These are phyloP conservation scores for Zophobas atratus DNA, from an alignment of 1,140 invertebrate genomes.

Conservation along the genomic window DNA sequence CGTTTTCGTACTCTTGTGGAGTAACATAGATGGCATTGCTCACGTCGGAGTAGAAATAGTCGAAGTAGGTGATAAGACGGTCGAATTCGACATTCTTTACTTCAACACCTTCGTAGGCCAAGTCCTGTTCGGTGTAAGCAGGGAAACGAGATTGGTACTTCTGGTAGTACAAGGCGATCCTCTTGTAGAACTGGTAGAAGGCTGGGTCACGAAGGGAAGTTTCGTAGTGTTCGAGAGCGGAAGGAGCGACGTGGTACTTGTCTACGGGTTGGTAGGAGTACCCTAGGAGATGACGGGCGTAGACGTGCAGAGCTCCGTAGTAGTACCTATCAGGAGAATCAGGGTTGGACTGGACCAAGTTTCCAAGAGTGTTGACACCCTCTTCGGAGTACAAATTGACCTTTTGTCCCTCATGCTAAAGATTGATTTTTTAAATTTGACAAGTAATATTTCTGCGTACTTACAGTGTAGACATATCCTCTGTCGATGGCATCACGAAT, in stretches of 20 bases:
- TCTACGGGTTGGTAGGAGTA: slow-evolving; percentile 62
- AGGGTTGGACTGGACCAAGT: slow-evolving; percentile 77
- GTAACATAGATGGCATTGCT: slow-evolving; percentile 74
- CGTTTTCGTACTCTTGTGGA: slow-evolving; percentile 52
- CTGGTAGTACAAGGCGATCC: slow-evolving; percentile 70
- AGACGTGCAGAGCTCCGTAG: slow-evolving; percentile 74
- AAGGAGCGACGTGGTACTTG: slow-evolving; percentile 63
- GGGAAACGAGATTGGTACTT: slow-evolving; percentile 65
- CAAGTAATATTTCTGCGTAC: not conserved
- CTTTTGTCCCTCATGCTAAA: slow-evolving; percentile 69
- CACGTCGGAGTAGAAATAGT: slow-evolving; percentile 78
- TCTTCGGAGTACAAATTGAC: slow-evolving; percentile 69
- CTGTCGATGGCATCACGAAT: slow-evolving; percentile 76
- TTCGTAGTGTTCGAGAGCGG: slow-evolving; percentile 69
- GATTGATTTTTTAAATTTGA: not conserved
- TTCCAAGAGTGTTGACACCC: slow-evolving; percentile 76
- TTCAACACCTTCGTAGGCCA: slow-evolving; percentile 74
- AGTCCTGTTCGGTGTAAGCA: slow-evolving; percentile 74
- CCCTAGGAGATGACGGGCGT: slow-evolving; percentile 75
- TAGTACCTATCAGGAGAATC: slow-evolving; percentile 77
- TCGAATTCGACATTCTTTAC: slow-evolving; percentile 76
- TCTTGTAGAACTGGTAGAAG: slow-evolving; percentile 77
- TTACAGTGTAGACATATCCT: slow-evolving; percentile 68
- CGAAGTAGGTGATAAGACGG: slow-evolving; percentile 81
- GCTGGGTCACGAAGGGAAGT: slow-evolving; percentile 79